A percentile compares a stretch with the other conserved stretches of the same genome.
phyloP scores from a whole-genome alignment of 2,797 vertebrate genomes.

The Gastrophryne carolinensis region DNA sequence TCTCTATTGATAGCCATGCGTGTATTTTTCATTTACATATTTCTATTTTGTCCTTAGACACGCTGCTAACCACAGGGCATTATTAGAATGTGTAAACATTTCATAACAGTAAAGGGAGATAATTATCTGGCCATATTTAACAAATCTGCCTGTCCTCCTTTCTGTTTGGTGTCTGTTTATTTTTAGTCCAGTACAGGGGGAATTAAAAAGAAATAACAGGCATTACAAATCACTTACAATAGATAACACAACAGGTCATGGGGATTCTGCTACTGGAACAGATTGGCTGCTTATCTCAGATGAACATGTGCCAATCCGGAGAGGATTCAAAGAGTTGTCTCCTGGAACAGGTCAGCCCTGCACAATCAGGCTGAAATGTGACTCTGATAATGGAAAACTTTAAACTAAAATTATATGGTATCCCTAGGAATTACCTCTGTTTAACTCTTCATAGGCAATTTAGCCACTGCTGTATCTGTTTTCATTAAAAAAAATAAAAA shows the following conservation, averaged over 20 bases:
- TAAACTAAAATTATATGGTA: not conserved
- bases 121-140: not conserved
- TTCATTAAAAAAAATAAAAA: not conserved
- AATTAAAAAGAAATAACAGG: conserved; percentile 25
- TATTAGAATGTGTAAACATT: not conserved
- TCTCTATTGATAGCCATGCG: not conserved
- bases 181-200: not conserved
- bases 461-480: not conserved
- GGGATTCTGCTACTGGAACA: conserved; percentile 27
- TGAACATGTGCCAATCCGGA: conserved; percentile 29
- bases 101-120: not conserved
- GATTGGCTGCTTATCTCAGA: conserved; percentile 40
- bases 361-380: conserved; percentile 32
- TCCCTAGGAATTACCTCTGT: not conserved
- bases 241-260: conserved; percentile 35
- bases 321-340: conserved; percentile 27
- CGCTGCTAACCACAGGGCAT: not conserved
- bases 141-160: not conserved
- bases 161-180: not conserved
- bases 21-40: not conserved
- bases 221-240: conserved; percentile 25
- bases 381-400: conserved; percentile 22
- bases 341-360: not conserved
- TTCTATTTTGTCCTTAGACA: not conserved
- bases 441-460: not conserved